phyloP scores from a whole-genome alignment of 2,113 vertebrate species.

The Sakesphorus luctuosus region DNA sequence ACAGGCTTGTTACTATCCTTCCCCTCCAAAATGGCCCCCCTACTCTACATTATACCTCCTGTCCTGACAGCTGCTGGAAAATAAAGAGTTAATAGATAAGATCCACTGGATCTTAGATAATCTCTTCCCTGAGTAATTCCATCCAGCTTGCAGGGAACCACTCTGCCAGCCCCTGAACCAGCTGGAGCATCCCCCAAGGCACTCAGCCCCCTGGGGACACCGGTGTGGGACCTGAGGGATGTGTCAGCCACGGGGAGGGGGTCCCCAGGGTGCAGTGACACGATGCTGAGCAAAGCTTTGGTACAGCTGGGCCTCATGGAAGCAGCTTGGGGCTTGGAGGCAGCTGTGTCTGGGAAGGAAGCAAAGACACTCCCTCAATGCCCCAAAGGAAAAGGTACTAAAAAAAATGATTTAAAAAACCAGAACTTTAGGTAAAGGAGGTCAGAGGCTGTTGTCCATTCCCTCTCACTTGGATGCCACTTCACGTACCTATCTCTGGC shows the following conservation, averaged over 20 bases:
- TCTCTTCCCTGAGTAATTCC: neutral
- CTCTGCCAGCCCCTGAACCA: rapidly evolving
- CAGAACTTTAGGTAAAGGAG: neutral
- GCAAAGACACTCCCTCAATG: neutral
- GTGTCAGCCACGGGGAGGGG: neutral
- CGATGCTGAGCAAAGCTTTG: neutral
- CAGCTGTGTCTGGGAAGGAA: neutral
- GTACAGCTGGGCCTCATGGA: neutral
- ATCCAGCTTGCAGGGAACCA: neutral
- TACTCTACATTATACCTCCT: neutral
- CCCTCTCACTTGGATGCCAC: neutral
- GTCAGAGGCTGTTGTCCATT: neutral
- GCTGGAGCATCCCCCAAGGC: neutral
- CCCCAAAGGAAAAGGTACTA: neutral
- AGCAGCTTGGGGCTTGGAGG: neutral
- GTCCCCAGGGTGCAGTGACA: neutral
- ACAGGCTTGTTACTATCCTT: neutral
- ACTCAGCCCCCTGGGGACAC: rapidly evolving
- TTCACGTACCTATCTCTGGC: neutral
- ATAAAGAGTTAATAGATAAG: neutral
- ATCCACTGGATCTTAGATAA: neutral
- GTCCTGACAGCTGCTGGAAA: neutral
- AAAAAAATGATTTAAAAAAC: neutral
- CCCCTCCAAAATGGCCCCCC: neutral
- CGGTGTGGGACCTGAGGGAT: rapidly evolving